These are phyloP conservation scores for Lasiurus cinereus DNA, from an alignment of 2,113 vertebrate species.

Conservation along the genomic window DNA sequence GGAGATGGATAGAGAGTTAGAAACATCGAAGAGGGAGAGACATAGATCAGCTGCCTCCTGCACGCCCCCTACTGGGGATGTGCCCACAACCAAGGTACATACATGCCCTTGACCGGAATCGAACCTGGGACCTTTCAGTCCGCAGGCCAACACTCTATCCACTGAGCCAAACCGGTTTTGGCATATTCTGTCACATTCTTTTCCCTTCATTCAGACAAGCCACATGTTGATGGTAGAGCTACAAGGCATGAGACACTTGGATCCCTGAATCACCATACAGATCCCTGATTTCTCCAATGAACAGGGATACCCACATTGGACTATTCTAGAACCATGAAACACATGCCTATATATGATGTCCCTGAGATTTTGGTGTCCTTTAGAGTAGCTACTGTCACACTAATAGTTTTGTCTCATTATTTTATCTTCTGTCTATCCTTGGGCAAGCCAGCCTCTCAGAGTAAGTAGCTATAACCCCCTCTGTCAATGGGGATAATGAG, in stretches of 20 bases:
- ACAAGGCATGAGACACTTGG: background rate
- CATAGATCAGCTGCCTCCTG: too few relatives aligned
- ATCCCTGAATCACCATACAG: background rate
- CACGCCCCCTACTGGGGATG: too few relatives aligned
- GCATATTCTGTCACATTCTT: background rate
- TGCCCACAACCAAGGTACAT: too few relatives aligned
- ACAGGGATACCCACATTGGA: background rate
- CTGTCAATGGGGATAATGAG: background rate
- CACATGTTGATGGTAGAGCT: background rate
- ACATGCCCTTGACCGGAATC: too few relatives aligned
- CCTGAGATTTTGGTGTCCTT: constrained; percentile 41
- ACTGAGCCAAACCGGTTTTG: too few relatives aligned
- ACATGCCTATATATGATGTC: constrained; percentile 11
- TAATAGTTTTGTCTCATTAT: background rate
- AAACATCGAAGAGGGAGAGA: too few relatives aligned
- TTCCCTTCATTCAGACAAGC: background rate
- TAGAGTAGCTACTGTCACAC: background rate
- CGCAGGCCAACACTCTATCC: too few relatives aligned
- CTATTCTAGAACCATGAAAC: constrained; percentile 32
- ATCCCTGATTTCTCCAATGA: background rate
- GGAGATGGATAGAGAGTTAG: too few relatives aligned
- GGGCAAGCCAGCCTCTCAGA: constrained; percentile 9
- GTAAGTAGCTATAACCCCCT: background rate
- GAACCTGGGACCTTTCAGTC: too few relatives aligned
- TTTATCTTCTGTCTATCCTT: background rate